These are phyloP conservation scores for Eriosoma lanigerum DNA, from an alignment of 1,140 invertebrate genomes.

Conservation along the genomic window DNA sequence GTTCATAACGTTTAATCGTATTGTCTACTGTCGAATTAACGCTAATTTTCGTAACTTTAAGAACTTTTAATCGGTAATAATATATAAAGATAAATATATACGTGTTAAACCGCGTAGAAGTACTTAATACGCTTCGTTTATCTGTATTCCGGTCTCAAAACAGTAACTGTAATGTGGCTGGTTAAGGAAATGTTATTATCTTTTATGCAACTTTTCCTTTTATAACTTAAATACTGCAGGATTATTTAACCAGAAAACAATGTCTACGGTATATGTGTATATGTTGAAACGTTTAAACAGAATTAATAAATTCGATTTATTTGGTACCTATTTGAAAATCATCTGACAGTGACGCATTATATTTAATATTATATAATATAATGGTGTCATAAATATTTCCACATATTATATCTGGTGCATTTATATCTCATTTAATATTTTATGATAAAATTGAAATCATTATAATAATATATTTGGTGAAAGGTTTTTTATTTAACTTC, in stretches of 20 bases:
- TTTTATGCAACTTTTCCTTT: not conserved
- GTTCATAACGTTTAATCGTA: constrained; percentile 11
- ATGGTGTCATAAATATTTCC: no score
- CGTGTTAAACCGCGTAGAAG: constrained; percentile 10
- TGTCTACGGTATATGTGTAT: no score
- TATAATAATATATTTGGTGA: no score
- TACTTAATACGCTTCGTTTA: constrained; percentile 29
- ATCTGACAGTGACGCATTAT: no score
- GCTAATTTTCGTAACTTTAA: constrained; percentile 3
- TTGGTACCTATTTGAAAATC: no score
- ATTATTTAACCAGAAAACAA: not conserved
- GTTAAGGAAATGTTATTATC: not conserved
- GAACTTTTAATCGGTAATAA: constrained; percentile 16
- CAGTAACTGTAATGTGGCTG: not conserved
- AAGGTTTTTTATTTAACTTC: no score
- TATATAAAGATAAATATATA: not conserved
- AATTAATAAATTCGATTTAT: no score
- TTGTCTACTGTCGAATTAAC: constrained; percentile 1
- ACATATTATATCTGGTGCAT: no score
- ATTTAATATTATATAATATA: no score
- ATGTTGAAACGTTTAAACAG: no score
- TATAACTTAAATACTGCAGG: not conserved
- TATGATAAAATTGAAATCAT: no score
- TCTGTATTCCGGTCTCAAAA: not conserved
- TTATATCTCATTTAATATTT: no score